Conservation (phyloP, 2,113 vertebrate genomes). For the Silurus asotus region DNA sequence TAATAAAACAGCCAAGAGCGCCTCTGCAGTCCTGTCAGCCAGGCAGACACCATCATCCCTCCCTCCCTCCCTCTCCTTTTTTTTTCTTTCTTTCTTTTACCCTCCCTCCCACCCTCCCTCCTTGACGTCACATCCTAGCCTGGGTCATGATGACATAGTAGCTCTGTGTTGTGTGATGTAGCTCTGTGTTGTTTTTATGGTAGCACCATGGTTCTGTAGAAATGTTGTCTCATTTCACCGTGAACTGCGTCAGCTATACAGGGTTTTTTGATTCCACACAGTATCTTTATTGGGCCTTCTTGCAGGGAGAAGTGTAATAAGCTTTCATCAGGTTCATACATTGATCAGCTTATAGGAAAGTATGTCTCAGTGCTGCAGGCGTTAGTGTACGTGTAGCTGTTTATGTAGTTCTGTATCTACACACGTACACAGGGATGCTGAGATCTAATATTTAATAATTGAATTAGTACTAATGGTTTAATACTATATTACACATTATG, state of each 20-base stretch:
- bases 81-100: too few species aligned
- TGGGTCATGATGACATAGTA: not conserved
- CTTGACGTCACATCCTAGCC: constrained; percentile 19
- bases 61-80: constrained; percentile 15
- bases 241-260: too few species aligned
- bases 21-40: constrained; percentile 21
- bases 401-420: not conserved
- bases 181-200: too few species aligned
- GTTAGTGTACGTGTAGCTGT: not conserved
- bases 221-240: too few species aligned
- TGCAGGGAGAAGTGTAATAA: constrained; percentile 8
- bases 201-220: too few species aligned
- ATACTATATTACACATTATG: too few species aligned
- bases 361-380: constrained; percentile 43
- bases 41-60: constrained; percentile 10
- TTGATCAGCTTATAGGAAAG: constrained; percentile 53
- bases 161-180: too few species aligned
- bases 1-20: constrained; percentile 43
- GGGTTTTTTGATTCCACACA: not conserved
- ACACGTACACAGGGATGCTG: not conserved
- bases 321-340: not conserved
- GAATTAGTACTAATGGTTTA: not conserved
- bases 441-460: not conserved
- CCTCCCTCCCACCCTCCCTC: constrained; percentile 10
- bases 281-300: not conserved